phyloP scores from a whole-genome alignment of 2,888 invertebrate species.

The Clivina fossor region DNA sequence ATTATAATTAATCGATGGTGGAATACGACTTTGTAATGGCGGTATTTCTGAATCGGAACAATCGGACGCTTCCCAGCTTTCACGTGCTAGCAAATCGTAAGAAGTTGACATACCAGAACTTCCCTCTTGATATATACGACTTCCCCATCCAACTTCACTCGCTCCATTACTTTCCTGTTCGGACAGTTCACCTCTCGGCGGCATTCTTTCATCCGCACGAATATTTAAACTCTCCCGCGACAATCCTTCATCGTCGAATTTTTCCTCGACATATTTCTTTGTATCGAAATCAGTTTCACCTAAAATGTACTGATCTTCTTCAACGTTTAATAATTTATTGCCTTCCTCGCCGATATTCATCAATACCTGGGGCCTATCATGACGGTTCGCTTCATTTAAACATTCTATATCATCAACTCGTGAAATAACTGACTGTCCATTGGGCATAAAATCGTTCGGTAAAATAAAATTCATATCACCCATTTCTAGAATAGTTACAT shows the following conservation, averaged over 20 bases:
- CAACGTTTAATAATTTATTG: slow-evolving; percentile 49
- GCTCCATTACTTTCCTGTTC: slow-evolving; percentile 84
- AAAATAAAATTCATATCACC: slow-evolving; percentile 54
- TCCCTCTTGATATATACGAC: slow-evolving; percentile 67
- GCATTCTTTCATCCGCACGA: slow-evolving; percentile 84
- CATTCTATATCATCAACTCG: slow-evolving; percentile 49
- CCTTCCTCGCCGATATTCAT: slow-evolving; percentile 48
- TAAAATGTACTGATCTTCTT: slow-evolving; percentile 44
- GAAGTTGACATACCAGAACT: slow-evolving; percentile 56
- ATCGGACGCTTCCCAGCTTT: slow-evolving; percentile 69
- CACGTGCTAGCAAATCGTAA: slow-evolving; percentile 67
- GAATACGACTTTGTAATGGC: slow-evolving; percentile 52
- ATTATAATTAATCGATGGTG: slow-evolving; percentile 44
- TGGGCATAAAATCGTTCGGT: slow-evolving; percentile 46
- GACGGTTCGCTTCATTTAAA: slow-evolving; percentile 37
- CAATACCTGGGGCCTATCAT: slow-evolving; percentile 44
- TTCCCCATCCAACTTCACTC: slow-evolving; percentile 75
- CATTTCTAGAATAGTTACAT: slow-evolving; percentile 56
- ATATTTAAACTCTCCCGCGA: slow-evolving; percentile 66
- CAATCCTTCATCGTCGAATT: slow-evolving; percentile 24
- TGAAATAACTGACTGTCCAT: slow-evolving; percentile 46
- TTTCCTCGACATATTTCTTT: slow-evolving; percentile 12
- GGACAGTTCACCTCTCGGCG: slow-evolving; percentile 81
- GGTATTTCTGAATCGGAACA: slow-evolving; percentile 61
- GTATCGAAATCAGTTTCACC: slow-evolving; percentile 31